Conservation (phyloP, 2,113 vertebrate species). For the Chionomys nivalis region DNA sequence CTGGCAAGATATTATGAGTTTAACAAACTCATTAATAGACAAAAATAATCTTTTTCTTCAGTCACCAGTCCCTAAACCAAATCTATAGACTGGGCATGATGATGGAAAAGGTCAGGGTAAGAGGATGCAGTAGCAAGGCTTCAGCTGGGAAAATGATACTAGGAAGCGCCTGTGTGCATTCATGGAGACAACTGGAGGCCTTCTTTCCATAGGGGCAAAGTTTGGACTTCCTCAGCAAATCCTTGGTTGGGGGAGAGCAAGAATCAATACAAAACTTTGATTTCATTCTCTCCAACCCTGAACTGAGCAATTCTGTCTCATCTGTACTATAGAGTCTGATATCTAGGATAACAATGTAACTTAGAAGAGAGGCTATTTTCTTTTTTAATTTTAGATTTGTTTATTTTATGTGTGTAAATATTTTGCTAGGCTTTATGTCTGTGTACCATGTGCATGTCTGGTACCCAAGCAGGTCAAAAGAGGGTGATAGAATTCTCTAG, state of each 20-base stretch:
- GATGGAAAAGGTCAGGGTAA: background rate
- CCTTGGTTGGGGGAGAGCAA: background rate
- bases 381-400: background rate
- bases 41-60: background rate
- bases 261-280: slow-evolving; percentile 9
- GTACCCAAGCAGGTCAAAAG: background rate
- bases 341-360: background rate
- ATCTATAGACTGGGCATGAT: background rate
- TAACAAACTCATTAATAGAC: background rate
- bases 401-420: background rate
- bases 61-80: background rate
- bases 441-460: background rate
- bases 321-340: background rate
- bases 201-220: background rate
- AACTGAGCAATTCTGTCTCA: background rate
- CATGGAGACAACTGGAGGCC: background rate
- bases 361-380: background rate
- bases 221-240: background rate
- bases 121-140: background rate
- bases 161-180: background rate
- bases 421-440: background rate
- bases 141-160: background rate
- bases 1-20: background rate
- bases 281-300: background rate
- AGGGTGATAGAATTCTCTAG: background rate